Base-by-base conservation (phyloP, 2,113 vertebrate genomes). In the Notothenia coriiceps region DNA sequence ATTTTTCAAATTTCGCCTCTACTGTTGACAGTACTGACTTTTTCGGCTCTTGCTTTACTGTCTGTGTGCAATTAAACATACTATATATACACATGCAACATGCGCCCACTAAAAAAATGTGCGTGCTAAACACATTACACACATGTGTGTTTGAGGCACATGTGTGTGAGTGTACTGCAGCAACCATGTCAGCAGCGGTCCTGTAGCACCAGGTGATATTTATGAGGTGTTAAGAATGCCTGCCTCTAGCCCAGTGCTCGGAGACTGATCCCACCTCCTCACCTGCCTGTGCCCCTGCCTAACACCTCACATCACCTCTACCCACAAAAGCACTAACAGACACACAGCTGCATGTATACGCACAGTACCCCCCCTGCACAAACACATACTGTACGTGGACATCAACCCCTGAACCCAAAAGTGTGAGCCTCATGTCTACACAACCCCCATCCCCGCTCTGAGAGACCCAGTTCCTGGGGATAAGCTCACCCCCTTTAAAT, bases 191-290 rank as follows among this genome's bases (percentile, higher is more conserved):
- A 90, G 86, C 82, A 69, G 86, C 12, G 1, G 75, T 44, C 70
- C 59, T 69, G 72, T 43, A 85, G 88, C 91, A 86, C 87, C 91
- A 94, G 93, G 92, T 94, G 92, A 92, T 86, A 94, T 95, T 94
- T 94, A 95, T 84, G 91, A 89, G 89, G 92, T 94, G 94, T 91
- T 86, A 88, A 87, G 88, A 94, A 93, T 62, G 89, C 77, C 79
- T 22, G 90, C 88, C 91, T 91, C 91, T 49, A 91, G 86, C 84
- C 56, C 67, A 70, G 79, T 67, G 88, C 90, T 74, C 85, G 88
- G 51, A 82, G 82, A 78, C 71, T 29, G 86, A 90, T 86, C 82
- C 80, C 76, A 56, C 62, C 82, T 44, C 83, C 67, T 50, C 22
- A 35, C 55, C 69, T 49, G 56, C 50, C 67, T 12, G 46, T 35